phyloP scores from a whole-genome alignment of 2,797 vertebrate species.

The Percopsis omiscomaycus region DNA sequence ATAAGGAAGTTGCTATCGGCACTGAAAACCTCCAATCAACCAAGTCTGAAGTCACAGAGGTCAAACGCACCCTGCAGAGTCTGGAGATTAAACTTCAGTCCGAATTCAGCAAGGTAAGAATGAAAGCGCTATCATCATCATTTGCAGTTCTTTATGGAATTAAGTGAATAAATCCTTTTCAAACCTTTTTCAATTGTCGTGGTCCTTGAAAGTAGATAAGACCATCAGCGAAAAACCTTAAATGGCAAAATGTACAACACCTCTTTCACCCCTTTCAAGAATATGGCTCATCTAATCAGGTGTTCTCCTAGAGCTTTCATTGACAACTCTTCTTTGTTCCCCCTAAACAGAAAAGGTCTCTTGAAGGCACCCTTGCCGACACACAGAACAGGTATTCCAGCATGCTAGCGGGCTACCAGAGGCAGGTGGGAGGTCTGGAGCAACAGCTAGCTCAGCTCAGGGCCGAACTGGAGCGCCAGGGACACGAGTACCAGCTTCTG shows the following conservation, averaged over 20 bases:
- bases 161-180: too few relatives aligned
- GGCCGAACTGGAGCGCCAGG: conserved; percentile 66
- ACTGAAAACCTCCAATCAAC: conserved; percentile 40
- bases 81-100: conserved; percentile 84
- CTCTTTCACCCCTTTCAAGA: too few relatives aligned
- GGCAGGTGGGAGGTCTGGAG: conserved; percentile 59
- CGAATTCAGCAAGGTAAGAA: conserved; percentile 72
- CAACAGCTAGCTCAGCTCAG: conserved; percentile 68
- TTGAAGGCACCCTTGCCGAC: conserved; percentile 71
- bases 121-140: background rate
- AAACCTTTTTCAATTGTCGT: too few relatives aligned
- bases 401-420: conserved; percentile 67
- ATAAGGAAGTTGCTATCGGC: conserved; percentile 39
- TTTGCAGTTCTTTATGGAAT: too few relatives aligned
- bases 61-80: conserved; percentile 65
- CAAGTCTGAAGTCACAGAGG: conserved; percentile 31
- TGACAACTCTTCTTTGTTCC: background rate
- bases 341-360: conserved; percentile 66
- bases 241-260: too few relatives aligned
- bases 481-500: conserved; percentile 69
- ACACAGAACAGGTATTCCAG: conserved; percentile 61
- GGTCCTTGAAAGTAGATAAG: too few relatives aligned
- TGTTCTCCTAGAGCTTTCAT: background rate
- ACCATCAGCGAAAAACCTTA: too few relatives aligned
- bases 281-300: too few relatives aligned